Evolutionary conservation across 2,797 vertebrate species (phyloP), one percentile per base, ranked within the genome.

Genomic region (Paramormyrops hopkinsi): DNA sequence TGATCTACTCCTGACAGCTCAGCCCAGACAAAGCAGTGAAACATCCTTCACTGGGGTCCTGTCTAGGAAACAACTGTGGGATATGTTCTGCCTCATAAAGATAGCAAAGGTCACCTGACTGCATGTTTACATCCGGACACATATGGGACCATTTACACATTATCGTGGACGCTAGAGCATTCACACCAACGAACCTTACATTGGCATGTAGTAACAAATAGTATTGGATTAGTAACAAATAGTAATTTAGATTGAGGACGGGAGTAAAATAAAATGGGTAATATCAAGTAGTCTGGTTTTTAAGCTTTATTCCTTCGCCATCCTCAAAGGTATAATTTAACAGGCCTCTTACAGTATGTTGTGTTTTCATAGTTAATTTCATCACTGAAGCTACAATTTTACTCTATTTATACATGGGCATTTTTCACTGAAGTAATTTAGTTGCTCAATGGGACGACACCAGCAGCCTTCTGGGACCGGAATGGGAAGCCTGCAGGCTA

Each of bases 301-400:
- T 46, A 82, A 82, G 37, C 19, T n/a, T n/a, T 46, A 82, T 82
- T 82, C 41, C 37, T 46, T 46, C 17, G 41, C 41, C 76, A 22
- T n/a, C 37, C 76, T 82, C 76, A 82, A 82, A 46, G 41, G 76
- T 46, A 46, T 82, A 82, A 82, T 82, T 44, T 82, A 44, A 46
- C 41, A 44, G 41, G 76, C 76, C 76, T 82, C 17, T 82, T 82
- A n/a, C n/a, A n/a, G n/a, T n/a, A 82, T 82, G 41, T 82, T 44
- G 76, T 82, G 76, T 82, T 82, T 82, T 44, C 41, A 46, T 82
- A 82, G 76, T 82, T 82, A 82, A 46, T 82, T 82, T 82, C 76
- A 8, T 41, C 69, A 73, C 33, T 22, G 19, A 46, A 82, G 76
- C 37, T 82, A 44, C 37, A 82, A 82, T 82, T 46, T 82, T 82